These are phyloP conservation scores for Drosophila imparisetae DNA, from an alignment of 2,888 invertebrate genomes.

Conservation along the genomic window DNA sequence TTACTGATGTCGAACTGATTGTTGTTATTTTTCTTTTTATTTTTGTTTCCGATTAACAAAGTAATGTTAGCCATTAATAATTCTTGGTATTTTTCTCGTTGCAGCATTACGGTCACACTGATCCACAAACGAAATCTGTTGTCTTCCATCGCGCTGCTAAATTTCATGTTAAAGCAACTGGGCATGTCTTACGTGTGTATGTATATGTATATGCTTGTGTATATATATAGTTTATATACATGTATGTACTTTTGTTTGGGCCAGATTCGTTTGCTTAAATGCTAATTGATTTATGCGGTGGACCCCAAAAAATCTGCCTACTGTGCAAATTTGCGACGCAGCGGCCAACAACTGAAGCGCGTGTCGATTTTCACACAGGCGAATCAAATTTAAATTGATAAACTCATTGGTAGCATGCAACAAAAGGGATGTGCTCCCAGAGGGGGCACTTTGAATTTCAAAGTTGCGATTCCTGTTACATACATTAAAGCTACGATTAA, in stretches of 20 bases:
- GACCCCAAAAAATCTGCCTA: neutral
- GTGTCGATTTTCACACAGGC: constrained; percentile 60
- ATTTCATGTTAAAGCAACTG: constrained; percentile 30
- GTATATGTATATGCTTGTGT: neutral
- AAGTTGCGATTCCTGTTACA: too few species aligned
- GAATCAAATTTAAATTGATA: constrained; percentile 63
- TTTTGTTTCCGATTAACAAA: neutral
- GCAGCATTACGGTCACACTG: constrained; percentile 39
- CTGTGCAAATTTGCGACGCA: constrained; percentile 50
- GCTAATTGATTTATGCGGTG: constrained; percentile 70
- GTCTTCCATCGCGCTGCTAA: constrained; percentile 36
- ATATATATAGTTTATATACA: neutral
- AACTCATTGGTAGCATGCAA: constrained; percentile 57
- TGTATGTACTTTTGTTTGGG: constrained; percentile 7
- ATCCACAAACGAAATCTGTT: constrained; percentile 51
- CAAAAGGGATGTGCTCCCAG: neutral
- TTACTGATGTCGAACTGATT: constrained; percentile 3
- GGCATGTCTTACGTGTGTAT: constrained; percentile 18
- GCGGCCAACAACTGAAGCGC: constrained; percentile 5
- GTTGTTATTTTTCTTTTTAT: neutral
- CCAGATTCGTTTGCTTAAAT: constrained; percentile 37
- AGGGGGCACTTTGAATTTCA: neutral
- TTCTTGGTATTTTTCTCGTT: neutral
- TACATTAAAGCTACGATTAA: neutral
- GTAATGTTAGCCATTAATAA: too few species aligned